Evolutionary conservation across 1,140 invertebrate genomes (phyloP).

Genomic region (Drosophila biarmipes): DNA sequence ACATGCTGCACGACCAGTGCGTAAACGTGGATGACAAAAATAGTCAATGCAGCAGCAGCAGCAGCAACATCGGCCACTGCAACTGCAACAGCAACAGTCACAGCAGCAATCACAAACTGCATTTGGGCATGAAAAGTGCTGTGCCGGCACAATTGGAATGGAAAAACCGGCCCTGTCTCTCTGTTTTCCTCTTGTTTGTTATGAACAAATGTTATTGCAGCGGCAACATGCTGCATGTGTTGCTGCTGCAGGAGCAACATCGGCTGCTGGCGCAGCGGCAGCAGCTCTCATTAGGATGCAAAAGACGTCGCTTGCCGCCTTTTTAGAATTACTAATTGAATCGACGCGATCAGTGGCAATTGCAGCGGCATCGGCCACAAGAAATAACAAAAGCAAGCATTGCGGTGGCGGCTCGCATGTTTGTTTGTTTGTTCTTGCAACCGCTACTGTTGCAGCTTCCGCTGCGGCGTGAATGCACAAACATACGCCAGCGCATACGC

Average conservation of each 20-base stretch:
- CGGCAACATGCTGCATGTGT: conserved; percentile 39
- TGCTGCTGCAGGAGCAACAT: conserved; percentile 15
- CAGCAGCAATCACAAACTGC: conserved; percentile 50
- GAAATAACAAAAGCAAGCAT: conserved; percentile 39
- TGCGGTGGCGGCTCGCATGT: conserved; percentile 50
- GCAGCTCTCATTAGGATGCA: conserved; percentile 74
- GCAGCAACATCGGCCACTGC: conserved; percentile 3
- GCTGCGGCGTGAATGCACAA: conserved; percentile 50
- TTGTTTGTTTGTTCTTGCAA: conserved; percentile 65
- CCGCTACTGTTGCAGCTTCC: conserved; percentile 51
- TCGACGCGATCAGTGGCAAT: conserved; percentile 81
- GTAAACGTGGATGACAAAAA: conserved; percentile 59
- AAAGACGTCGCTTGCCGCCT: conserved; percentile 77
- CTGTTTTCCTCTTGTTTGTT: conserved; percentile 41
- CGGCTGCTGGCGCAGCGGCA: conserved; percentile 13
- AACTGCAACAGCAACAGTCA: conserved; percentile 12
- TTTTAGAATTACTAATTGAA: conserved; percentile 84
- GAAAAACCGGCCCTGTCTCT: conserved; percentile 66
- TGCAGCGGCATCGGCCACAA: conserved; percentile 61
- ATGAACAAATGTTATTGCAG: conserved; percentile 67
- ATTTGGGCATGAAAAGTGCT: conserved; percentile 77
- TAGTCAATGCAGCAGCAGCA: conserved; percentile 50
- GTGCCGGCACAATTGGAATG: conserved; percentile 69
- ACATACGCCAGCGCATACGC: conserved; percentile 15
- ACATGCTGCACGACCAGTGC: conserved; percentile 68